phyloP scores from a whole-genome alignment of 2,113 vertebrate genomes.

The Stercorarius parasiticus region DNA sequence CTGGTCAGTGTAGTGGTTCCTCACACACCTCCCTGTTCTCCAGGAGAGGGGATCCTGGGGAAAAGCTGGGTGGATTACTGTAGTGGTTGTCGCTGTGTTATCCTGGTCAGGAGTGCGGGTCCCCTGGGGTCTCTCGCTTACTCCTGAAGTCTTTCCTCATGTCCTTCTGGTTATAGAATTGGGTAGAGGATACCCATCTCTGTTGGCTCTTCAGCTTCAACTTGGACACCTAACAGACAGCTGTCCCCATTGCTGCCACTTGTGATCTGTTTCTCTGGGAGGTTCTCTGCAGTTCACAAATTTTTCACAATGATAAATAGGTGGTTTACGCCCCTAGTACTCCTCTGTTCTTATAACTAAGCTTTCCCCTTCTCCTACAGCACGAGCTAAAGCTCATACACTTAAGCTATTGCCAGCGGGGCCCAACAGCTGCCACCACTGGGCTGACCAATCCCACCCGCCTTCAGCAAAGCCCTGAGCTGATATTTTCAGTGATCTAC shows the following conservation, averaged over 20 bases:
- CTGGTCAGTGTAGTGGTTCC: fast-evolving
- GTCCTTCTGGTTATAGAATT: background rate
- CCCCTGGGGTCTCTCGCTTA: background rate
- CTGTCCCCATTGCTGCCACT: background rate
- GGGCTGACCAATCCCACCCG: background rate
- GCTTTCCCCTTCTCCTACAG: background rate
- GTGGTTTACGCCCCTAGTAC: background rate
- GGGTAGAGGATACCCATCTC: background rate
- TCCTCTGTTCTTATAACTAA: background rate
- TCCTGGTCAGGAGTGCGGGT: background rate
- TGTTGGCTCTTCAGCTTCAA: background rate
- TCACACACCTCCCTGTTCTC: background rate
- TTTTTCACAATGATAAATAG: background rate
- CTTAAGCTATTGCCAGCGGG: fast-evolving
- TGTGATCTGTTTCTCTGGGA: background rate
- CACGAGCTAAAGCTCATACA: background rate
- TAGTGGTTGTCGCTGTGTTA: background rate
- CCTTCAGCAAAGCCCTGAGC: background rate
- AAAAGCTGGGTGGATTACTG: background rate
- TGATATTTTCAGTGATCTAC: background rate
- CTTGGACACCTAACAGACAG: background rate
- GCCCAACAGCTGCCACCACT: background rate
- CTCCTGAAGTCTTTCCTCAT: background rate
- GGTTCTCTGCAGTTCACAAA: background rate
- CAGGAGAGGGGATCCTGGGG: background rate